These are phyloP conservation scores for Halcyon smyrnensis DNA, from an alignment of 2,797 vertebrate species.

Conservation along the genomic window DNA sequence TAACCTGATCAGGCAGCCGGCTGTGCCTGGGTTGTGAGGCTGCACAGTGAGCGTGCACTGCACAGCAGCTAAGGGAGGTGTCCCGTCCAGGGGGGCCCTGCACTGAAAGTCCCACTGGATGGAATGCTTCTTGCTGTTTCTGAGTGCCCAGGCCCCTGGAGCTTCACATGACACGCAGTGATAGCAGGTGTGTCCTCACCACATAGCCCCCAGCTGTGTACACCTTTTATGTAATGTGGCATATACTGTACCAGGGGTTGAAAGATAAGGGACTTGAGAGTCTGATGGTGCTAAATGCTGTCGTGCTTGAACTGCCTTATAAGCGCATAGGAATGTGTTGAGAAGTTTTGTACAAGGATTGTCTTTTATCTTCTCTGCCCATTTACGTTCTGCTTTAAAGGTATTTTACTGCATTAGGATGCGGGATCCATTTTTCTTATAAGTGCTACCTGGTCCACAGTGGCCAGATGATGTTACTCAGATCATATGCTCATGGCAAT, in stretches of 20 bases:
- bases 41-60: accelerated
- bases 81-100: neutral
- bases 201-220: neutral
- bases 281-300: neutral
- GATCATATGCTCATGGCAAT: neutral
- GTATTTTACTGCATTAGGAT: neutral
- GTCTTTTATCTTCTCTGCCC: neutral
- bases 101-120: neutral
- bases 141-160: neutral
- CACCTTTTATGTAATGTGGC: neutral
- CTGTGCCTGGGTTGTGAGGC: neutral
- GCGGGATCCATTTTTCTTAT: neutral
- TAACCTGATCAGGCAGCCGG: neutral
- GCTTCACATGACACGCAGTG: neutral
- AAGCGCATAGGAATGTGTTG: neutral
- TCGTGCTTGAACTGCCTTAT: neutral
- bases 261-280: neutral
- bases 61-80: neutral
- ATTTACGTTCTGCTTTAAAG: neutral
- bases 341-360: neutral
- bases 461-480: neutral
- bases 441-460: neutral
- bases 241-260: neutral
- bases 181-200: neutral
- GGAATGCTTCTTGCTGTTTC: neutral